Conservation (phyloP, 2,797 vertebrate genomes). For the Mus caroli region DNA sequence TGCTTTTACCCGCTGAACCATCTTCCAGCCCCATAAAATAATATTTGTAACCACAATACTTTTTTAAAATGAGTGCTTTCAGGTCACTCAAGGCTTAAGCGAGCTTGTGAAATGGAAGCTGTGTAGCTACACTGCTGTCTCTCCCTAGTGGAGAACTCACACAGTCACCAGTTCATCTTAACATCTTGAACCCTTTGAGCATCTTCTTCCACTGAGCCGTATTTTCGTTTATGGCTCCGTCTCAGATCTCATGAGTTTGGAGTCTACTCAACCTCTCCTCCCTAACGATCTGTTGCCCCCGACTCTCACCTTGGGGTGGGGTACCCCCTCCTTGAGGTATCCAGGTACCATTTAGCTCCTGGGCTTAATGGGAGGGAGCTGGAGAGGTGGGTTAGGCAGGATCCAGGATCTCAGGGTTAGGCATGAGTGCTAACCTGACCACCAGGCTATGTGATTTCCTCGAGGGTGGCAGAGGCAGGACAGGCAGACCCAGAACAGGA, state of each 20-base stretch:
- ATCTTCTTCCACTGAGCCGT: neutral
- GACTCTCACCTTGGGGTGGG: neutral
- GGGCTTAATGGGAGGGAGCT: neutral
- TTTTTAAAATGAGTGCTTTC: neutral
- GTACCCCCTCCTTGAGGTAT: neutral
- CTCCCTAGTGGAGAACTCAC: neutral
- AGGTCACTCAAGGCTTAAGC: neutral
- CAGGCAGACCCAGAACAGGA: neutral
- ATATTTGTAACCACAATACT: neutral
- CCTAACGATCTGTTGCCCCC: neutral
- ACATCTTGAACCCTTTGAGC: constrained; percentile 20
- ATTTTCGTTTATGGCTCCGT: constrained; percentile 1
- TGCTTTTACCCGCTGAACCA: neutral
- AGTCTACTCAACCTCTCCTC: neutral
- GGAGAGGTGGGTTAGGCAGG: neutral
- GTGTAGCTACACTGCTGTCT: neutral
- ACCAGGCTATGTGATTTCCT: neutral
- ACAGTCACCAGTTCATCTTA: constrained; percentile 1
- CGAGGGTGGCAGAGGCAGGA: neutral
- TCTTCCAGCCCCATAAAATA: neutral
- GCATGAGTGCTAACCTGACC: neutral
- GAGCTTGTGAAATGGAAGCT: neutral
- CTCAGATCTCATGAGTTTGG: constrained; percentile 6
- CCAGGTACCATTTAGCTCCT: neutral
- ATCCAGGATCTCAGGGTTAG: neutral